Conservation (phyloP, 2,888 invertebrate genomes). For the Brachycybe producta region DNA sequence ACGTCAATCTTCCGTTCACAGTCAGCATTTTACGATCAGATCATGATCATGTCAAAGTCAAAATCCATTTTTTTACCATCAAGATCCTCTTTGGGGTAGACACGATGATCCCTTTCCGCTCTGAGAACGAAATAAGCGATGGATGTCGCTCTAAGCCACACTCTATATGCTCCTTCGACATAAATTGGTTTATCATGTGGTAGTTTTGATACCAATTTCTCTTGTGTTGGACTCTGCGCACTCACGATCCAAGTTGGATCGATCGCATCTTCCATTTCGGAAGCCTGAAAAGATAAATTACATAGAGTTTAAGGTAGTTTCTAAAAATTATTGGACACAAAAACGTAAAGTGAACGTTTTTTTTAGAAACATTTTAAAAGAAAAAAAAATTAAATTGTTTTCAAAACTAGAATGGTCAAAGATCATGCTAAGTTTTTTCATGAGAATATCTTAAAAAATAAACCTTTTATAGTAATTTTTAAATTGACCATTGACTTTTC, state of each 20-base stretch:
- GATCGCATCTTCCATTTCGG: constrained; percentile 55
- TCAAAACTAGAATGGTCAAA: no score
- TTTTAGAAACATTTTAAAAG: no score
- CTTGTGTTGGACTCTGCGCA: constrained; percentile 66
- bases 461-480: no score
- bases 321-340: background rate
- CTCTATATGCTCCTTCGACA: constrained; percentile 70
- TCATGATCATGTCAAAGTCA: no score
- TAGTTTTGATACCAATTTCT: constrained; percentile 52
- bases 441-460: no score
- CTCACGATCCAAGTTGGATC: constrained; percentile 89
- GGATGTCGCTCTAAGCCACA: constrained; percentile 60
- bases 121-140: constrained; percentile 73
- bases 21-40: no score
- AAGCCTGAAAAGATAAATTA: constrained; percentile 40
- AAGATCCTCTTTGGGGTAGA: constrained; percentile 34
- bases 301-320: background rate
- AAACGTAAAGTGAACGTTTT: no score
- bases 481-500: no score
- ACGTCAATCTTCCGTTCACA: no score
- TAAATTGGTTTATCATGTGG: constrained; percentile 48
- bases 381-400: no score
- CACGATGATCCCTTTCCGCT: constrained; percentile 50
- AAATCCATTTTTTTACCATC: constrained; percentile 26
- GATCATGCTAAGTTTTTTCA: no score